Percentiles rank a stretch among this genome's conserved stretches.
Conservation (phyloP, 2,113 vertebrate genomes). For the Engystomops pustulosus region DNA sequence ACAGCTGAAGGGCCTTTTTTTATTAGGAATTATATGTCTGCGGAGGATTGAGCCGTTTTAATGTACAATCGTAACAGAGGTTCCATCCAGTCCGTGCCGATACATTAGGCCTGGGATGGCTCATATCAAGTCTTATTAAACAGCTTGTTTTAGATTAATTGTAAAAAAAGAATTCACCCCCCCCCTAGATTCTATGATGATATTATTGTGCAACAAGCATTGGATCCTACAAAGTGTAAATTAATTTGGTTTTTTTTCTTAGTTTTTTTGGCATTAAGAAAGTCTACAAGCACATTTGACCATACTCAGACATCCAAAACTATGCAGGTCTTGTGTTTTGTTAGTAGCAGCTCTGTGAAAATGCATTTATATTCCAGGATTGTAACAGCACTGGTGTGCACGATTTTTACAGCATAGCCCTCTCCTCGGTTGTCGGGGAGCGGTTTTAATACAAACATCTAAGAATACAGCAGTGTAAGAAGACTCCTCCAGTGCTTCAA, state of each 20-base stretch:
- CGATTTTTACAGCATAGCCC: too few relatives aligned
- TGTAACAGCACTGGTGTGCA: too few relatives aligned
- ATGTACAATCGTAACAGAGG: not conserved
- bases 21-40: not conserved
- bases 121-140: not conserved
- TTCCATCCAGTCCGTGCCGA: not conserved
- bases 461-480: too few relatives aligned
- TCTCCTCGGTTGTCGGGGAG: too few relatives aligned
- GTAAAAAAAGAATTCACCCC: not conserved
- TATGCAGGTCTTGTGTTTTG: too few relatives aligned
- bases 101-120: not conserved
- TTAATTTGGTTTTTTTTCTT: not conserved
- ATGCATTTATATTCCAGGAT: too few relatives aligned
- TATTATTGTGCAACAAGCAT: not conserved
- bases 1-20: constrained; percentile 9
- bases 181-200: not conserved
- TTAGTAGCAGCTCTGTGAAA: too few relatives aligned
- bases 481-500: too few relatives aligned
- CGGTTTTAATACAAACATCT: too few relatives aligned
- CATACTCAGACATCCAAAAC: too few relatives aligned
- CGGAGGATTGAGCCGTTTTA: not conserved
- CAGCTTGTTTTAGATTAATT: not conserved
- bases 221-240: not conserved
- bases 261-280: too few relatives aligned
- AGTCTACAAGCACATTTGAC: too few relatives aligned